Evolutionary conservation across 2,113 vertebrate species (phyloP).

Genomic region (Brachyistius frenatus): DNA sequence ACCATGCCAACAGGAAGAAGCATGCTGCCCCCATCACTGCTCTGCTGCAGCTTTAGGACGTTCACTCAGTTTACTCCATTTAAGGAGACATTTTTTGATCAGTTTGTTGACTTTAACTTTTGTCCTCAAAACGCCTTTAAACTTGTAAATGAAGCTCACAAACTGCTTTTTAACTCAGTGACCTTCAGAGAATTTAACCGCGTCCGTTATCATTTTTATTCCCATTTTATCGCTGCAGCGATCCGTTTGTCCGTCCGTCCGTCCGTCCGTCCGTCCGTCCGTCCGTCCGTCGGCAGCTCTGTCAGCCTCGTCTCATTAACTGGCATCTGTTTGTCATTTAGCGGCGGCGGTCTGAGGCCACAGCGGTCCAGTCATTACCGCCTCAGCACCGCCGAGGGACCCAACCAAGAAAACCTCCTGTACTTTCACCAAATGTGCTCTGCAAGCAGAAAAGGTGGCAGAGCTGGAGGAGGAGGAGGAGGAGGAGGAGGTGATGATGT

Average conservation of each 20-base stretch:
- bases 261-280: not conserved
- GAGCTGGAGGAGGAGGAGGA: conserved; percentile 1
- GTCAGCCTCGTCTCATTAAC: conserved; percentile 39
- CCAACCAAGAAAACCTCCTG: not conserved
- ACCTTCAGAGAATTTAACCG: no score
- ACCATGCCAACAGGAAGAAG: no score
- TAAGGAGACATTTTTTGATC: no score
- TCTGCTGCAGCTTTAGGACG: no score
- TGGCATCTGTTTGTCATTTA: conserved; percentile 46
- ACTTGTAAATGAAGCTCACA: no score
- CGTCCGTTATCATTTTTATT: no score
- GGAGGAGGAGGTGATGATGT: conserved; percentile 10
- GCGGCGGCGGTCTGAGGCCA: conserved; percentile 12
- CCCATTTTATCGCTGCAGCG: no score
- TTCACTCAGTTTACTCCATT: no score
- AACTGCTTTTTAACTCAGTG: no score
- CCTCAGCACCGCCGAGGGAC: conserved; percentile 11
- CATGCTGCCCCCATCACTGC: no score
- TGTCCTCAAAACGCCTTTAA: no score
- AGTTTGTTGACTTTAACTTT: no score
- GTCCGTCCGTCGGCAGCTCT: not conserved
- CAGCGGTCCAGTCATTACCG: conserved; percentile 13
- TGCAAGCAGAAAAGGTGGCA: conserved; percentile 22
- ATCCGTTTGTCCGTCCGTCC: not conserved
- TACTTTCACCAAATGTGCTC: conserved; percentile 30